Conservation (phyloP, 2,888 invertebrate species). For the Drosophila aldrichi region DNA sequence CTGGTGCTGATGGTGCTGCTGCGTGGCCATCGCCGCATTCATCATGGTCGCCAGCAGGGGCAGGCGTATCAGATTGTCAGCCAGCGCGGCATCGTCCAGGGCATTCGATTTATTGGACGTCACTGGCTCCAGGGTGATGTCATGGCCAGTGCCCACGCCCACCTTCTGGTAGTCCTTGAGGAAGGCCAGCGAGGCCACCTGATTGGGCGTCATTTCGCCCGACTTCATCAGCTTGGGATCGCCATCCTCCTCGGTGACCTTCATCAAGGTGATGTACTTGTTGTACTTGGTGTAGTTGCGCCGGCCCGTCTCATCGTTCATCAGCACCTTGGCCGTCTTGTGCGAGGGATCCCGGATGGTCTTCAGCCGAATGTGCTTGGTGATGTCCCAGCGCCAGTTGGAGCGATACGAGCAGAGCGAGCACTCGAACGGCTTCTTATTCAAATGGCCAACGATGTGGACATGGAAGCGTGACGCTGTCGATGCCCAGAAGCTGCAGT, state of each 20-base stretch:
- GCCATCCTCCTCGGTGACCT: slow-evolving; percentile 86
- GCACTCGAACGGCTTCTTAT: slow-evolving; percentile 97
- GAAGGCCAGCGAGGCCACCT: slow-evolving; percentile 86
- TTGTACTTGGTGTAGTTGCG: slow-evolving; percentile 97
- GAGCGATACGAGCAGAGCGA: slow-evolving; percentile 96
- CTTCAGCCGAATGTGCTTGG: slow-evolving; percentile 96
- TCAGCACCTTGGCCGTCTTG: slow-evolving; percentile 92
- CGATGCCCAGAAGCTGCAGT: slow-evolving; percentile 96
- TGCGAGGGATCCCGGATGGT: slow-evolving; percentile 94
- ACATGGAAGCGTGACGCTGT: slow-evolving; percentile 97
- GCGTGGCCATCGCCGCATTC: slow-evolving; percentile 82
- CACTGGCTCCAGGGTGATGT: slow-evolving; percentile 82
- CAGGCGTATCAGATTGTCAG: slow-evolving; percentile 77
- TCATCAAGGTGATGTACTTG: slow-evolving; percentile 92
- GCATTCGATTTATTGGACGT: slow-evolving; percentile 47
- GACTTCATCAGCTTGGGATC: slow-evolving; percentile 85
- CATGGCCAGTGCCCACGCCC: slow-evolving; percentile 71
- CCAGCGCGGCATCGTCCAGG: slow-evolving; percentile 69
- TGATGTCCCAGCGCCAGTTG: slow-evolving; percentile 99
- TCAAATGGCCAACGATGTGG: slow-evolving; percentile 96
- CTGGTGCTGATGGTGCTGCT: slow-evolving; percentile 80
- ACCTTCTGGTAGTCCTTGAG: slow-evolving; percentile 86
- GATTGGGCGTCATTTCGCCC: slow-evolving; percentile 85
- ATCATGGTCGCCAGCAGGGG: slow-evolving; percentile 82
- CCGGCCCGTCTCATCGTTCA: slow-evolving; percentile 96